Base-by-base conservation (phyloP, 30 jellyfish, hydroid and myxozoan species). In the Phacellophora camtschatica region DNA sequence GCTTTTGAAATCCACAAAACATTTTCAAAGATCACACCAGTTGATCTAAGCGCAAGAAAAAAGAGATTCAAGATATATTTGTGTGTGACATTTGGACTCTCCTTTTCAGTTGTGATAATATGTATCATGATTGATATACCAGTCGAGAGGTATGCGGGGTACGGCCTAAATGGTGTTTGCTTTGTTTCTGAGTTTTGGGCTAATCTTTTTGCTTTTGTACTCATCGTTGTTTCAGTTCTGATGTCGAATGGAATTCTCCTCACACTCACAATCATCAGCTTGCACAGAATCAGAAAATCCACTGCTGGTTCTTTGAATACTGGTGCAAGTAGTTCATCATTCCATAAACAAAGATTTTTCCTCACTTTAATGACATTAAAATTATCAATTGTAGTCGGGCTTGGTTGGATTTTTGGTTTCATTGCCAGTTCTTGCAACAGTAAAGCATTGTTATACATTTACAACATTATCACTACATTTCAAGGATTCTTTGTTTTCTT, bases 381-480 rank as follows among this genome's bases (percentile, higher is more conserved):
- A 41, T 29, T 81, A 12, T 81, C 92, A 1, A 51, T 68, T 25
- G 46, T 81, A 23, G 43, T 68, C 19, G 92, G 85, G 9, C 46
- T 81, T 37, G 92, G 92, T 24, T 81, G 92, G 92, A 34, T 81
- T 11, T 50, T 69, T 20, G 92, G 84, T 13, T 81, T 63, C 31
- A 22, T 81, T 36, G 92, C 55, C 5, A 64, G 78, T n/a, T n/a
- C 63, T 20, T 51, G 28, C 19, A 69, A 18, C 34, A 81, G 64
- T 50, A 51, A 54, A 34, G 80, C 85, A 1, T 25, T 81, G 92
- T 41, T 16, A 18, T 66, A 65, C 35, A 63, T 71, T 45, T 81
- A 49, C 58, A 31, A 56, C 27, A 53, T 81, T 0, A 28, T 81
- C 0, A 37, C 57, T 16, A 48, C 85, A 2, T 64, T 66, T 20